Evolutionary conservation across 37 sponge, comb jelly and placozoan species (phyloP), one percentile per base, ranked within the genome.

Genomic region (Cladorhizidae sp.): DNA sequence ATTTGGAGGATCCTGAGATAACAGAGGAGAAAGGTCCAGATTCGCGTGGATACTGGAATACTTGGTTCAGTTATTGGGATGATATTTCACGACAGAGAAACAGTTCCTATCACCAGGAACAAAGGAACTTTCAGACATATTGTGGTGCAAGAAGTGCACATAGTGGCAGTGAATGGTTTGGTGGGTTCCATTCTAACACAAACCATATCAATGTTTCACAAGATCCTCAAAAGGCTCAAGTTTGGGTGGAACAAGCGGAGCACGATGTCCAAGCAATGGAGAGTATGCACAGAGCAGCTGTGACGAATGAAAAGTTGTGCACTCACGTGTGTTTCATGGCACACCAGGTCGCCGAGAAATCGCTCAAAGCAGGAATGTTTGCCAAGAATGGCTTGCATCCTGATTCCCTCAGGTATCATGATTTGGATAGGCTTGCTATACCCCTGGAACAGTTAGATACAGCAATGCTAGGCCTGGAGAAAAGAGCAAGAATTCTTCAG

Each of bases 261-360:
- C 35, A 23, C 41, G 79, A 88, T 37, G 71, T 61, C 51, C 28
- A 32, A 45, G 49, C 49, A 45, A 12, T 45, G 5, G 5, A 45
- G 28, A 59, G 6, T 6, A 59, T 17, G 18, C 61, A 5, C 6
- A 18, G 5, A 59, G 28, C 5, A 59, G 6, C 28, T 12, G 3
- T 59, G 61, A 18, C n/a, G n/a, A n/a, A n/a, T n/a, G n/a, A n/a
- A n/a, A n/a, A n/a, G n/a, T n/a, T n/a, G n/a, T 59, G 40, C 22
- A 55, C 65, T 35, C 57, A 72, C 64, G 81, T 87, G 1, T 80
- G 80, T 63, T 92, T 87, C 50, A 73, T 79, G 72, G 79, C 88
- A 33, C 88, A 87, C 62, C 83, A 92, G 59, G 85, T 92, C 3
- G 81, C 83, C 23, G 85, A 83, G 59, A 92, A 92, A 51, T 80